These are phyloP conservation scores for Latrodectus geometricus DNA, from an alignment of 1,140 invertebrate species.

Conservation along the genomic window DNA sequence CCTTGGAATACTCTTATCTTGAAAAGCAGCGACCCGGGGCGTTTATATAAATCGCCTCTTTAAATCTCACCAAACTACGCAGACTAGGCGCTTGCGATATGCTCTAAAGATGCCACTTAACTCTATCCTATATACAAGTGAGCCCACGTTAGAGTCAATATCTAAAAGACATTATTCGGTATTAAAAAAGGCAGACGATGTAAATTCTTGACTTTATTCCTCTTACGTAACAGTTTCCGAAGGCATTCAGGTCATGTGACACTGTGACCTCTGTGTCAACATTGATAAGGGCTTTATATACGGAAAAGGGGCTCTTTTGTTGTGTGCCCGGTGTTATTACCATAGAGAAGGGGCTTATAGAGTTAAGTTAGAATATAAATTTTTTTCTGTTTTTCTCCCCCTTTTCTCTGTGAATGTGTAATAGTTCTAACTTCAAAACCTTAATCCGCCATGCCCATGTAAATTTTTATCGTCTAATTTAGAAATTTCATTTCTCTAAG, in stretches of 20 bases:
- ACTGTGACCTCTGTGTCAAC: conserved; percentile 52
- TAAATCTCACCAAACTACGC: conserved; percentile 8
- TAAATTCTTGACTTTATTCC: conserved; percentile 51
- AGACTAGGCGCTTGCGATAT: not conserved
- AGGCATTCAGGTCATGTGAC: conserved; percentile 27
- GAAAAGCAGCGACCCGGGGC: conserved; percentile 14
- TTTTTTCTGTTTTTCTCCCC: not conserved
- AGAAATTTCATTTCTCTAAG: not conserved
- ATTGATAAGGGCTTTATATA: conserved; percentile 49
- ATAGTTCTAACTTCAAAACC: conserved; percentile 6
- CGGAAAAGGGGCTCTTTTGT: not conserved
- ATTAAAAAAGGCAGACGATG: conserved; percentile 52
- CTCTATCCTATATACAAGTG: not conserved
- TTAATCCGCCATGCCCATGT: conserved; percentile 2
- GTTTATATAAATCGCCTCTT: conserved; percentile 52
- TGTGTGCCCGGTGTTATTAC: conserved; percentile 6
- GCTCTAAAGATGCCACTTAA: conserved; percentile 30
- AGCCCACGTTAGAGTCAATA: conserved; percentile 30
- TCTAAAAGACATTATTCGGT: conserved; percentile 51
- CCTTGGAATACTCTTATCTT: conserved; percentile 9
- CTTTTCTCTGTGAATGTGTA: not conserved
- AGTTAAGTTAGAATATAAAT: conserved; percentile 18
- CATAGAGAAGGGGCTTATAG: conserved; percentile 33
- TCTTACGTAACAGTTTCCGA: not conserved
- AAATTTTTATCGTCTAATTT: conserved; percentile 37